Conservation (phyloP, 2,888 invertebrate genomes). For the Drosophila pseudotakahashii region DNA sequence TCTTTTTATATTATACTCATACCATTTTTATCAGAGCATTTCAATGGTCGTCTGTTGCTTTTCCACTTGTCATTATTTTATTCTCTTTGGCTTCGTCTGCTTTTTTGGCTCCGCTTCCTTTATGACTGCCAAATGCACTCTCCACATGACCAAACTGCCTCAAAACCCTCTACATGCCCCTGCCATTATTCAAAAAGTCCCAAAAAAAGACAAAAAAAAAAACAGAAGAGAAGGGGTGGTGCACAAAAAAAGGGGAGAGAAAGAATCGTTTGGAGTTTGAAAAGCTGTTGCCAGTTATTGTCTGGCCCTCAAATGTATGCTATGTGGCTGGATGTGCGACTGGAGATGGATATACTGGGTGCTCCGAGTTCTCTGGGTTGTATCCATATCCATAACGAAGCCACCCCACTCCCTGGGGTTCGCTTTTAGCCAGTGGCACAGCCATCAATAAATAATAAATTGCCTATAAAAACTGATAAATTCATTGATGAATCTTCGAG, state of each 20-base stretch:
- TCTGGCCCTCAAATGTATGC: conserved; percentile 39
- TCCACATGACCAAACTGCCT: conserved; percentile 25
- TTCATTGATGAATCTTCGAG: conserved; percentile 70
- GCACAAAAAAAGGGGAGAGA: conserved; percentile 9
- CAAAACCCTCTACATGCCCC: conserved; percentile 5
- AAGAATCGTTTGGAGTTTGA: conserved; percentile 40
- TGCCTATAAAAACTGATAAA: conserved; percentile 78
- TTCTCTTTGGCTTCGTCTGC: conserved; percentile 43
- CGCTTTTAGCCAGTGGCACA: conserved; percentile 24
- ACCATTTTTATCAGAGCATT: conserved; percentile 4
- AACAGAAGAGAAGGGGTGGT: too few species aligned
- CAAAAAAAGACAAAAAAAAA: conserved; percentile 17
- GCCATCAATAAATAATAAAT: conserved; percentile 77
- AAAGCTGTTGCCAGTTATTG: conserved; percentile 61
- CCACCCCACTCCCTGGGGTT: background rate
- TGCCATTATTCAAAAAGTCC: conserved; percentile 34
- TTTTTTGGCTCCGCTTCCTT: conserved; percentile 22
- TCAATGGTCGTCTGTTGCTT: background rate
- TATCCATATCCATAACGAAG: conserved; percentile 1
- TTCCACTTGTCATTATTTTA: conserved; percentile 9
- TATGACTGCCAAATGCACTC: conserved; percentile 33
- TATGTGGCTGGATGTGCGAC: conserved; percentile 7
- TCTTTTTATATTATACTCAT: too few species aligned
- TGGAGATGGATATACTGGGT: conserved; percentile 28
- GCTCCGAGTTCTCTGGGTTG: background rate